These are phyloP conservation scores for Lepidocyrtinus sp. DNA, from an alignment of 2,888 invertebrate genomes.

Conservation along the genomic window DNA sequence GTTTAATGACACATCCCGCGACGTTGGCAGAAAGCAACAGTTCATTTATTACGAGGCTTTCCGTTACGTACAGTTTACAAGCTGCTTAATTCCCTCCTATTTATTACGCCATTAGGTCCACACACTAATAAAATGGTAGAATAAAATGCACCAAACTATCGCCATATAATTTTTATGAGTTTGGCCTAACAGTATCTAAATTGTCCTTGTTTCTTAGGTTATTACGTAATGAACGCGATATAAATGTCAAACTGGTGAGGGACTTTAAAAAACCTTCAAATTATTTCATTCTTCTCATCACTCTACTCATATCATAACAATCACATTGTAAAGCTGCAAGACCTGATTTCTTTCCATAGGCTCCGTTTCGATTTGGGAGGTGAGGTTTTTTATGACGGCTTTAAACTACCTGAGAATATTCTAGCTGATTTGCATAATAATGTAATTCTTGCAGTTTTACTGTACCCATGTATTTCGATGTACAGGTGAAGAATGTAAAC, in stretches of 20 bases:
- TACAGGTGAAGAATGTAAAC: too few relatives aligned
- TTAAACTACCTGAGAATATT: conserved; percentile 2
- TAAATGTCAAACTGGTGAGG: conserved; percentile 39
- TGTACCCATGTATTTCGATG: too few relatives aligned
- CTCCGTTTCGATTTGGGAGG: too few relatives aligned
- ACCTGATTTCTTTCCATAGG: neutral
- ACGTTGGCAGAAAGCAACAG: conserved; percentile 2
- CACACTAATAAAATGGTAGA: neutral
- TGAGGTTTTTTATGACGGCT: neutral
- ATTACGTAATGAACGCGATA: conserved; percentile 50
- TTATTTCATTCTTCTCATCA: conserved; percentile 2
- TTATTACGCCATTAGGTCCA: neutral
- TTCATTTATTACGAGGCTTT: neutral
- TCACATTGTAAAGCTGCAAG: neutral
- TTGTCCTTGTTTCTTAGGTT: conserved; percentile 5
- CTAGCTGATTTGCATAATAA: conserved; percentile 53
- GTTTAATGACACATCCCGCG: conserved; percentile 4
- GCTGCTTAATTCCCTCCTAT: neutral
- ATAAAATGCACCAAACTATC: neutral
- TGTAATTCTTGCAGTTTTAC: too few relatives aligned
- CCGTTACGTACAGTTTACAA: neutral
- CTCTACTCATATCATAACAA: neutral
- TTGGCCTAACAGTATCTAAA: neutral
- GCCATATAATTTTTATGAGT: neutral
- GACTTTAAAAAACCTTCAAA: too few relatives aligned